Evolutionary conservation across 2,888 invertebrate species (phyloP).

Genomic region (Hetaerina titia): DNA sequence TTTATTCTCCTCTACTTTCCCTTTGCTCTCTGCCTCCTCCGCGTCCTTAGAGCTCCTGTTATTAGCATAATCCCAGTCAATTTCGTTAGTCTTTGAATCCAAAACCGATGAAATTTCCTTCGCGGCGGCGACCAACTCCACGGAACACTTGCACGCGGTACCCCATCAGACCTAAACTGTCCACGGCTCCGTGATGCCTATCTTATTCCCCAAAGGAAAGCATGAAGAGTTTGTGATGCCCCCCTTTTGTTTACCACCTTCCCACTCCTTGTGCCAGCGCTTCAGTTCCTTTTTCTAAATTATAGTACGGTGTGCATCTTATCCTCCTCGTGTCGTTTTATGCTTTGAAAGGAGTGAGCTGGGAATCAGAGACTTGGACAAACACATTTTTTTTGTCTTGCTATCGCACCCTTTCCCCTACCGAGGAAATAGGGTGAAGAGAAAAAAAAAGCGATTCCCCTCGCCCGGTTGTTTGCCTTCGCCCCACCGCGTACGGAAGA

Average conservation of each 20-base stretch:
- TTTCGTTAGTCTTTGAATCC: too few species aligned
- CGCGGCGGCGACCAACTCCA: too few species aligned
- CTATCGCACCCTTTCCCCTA: not conserved
- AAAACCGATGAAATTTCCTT: too few species aligned
- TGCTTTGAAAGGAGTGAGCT: conserved; percentile 24
- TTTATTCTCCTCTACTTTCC: too few species aligned
- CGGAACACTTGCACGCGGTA: not conserved
- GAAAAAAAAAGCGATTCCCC: not conserved
- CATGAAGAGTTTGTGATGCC: not conserved
- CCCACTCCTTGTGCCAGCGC: not conserved
- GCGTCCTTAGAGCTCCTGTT: too few species aligned
- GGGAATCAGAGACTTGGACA: conserved; percentile 7
- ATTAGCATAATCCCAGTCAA: too few species aligned
- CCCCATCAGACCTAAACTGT: not conserved
- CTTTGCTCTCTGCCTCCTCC: too few species aligned
- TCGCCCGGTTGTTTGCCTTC: not conserved
- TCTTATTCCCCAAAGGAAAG: not conserved
- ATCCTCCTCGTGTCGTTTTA: conserved; percentile 19
- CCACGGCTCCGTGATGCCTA: not conserved
- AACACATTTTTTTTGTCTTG: conserved; percentile 1
- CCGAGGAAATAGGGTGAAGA: not conserved
- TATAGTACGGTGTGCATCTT: not conserved
- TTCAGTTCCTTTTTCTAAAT: not conserved
- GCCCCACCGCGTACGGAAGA: not conserved
- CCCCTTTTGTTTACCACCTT: not conserved